Evolutionary conservation across 1,140 invertebrate genomes (phyloP), one percentile per base, ranked within the genome.

Genomic region (Plectrocnemia conspersa): DNA sequence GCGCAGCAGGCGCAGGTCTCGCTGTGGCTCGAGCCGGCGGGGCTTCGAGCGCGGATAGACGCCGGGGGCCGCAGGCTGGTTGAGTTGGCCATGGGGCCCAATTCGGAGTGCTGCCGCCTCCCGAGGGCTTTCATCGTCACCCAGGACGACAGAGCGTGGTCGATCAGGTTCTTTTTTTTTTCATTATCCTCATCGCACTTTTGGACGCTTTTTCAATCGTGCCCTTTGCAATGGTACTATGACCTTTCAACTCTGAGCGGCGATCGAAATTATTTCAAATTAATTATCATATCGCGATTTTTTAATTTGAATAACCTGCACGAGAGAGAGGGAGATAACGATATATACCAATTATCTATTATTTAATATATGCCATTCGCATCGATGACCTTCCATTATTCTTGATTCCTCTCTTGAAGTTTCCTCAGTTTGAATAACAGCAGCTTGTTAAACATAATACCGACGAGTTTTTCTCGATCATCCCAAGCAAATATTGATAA

Each of bases 21-120:
- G 62, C 55, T 64, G 65, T 45, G 63, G 1, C 47, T 50, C 66
- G 47, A 50, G 16, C 33, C 47, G 33, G 33, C 32, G 47, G 47
- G 47, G 11, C 47, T 81, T 61, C 68, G 70, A 65, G 66, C 72
- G 33, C 71, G 74, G 63, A 69, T 72, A 27, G 67, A 70, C 56
- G 57, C 71, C 42, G 69, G 66, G 6, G 7, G 18, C 10, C 72
- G 72, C 49, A 71, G 73, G 63, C 64, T 83, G 59, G 66, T 84
- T 59, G 83, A 86, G 68, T 84, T 86, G 64, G 81, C 82, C 54
- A 75, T 86, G 63, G 79, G 79, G 66, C 75, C 74, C 27, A 80
- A 77, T 57, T 83, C 81, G 59, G 84, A 86, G 73, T 85, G 82
- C 68, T 82, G 82, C 54, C 75, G 79, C 61, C 78, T 85, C 35